Evolutionary conservation across 53 echinoderm and acorn worm species (phyloP), one percentile per base, ranked within the genome.

Genomic region (Luidia sarsii): DNA sequence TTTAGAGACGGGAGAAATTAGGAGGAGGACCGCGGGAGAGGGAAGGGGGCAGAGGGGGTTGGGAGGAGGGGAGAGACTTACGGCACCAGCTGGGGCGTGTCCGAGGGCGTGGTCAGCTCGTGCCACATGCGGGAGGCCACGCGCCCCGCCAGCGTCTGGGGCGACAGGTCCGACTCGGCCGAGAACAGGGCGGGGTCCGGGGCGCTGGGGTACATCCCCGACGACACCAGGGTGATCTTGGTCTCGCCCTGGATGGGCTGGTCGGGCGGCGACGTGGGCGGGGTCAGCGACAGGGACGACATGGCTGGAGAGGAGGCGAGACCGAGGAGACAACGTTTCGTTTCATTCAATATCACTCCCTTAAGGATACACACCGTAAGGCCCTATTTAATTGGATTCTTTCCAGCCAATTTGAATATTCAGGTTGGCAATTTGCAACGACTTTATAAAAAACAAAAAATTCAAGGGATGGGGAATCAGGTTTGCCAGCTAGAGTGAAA

Each of bases 241-340:
- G 81, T 60, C 38, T 85, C 85, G 13, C 85, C 85, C 37, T 64
- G 85, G 16, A 85, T 22, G 19, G 73, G 73, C 33, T 87, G 86
- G 59, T 92, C 92, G 24, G 87, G 92, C 36, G 95, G 95, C 16
- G 95, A 95, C 55, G 89, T 92, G 14, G 95, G 95, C 37, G 95
- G 92, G 23, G 95, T 80, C 50, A 80, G 35, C 29, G 70, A 66
- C 33, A 83, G 53, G 23, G 71, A 69, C 8, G 56, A 72, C 64
- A 70, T 68, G 43, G 79, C 80, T 80, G 16, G 10, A 7, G 14
- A 61, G 33, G 37, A n/a, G n/a, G n/a, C n/a, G n/a, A n/a, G n/a
- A n/a, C n/a, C n/a, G n/a, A n/a, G n/a, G n/a, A n/a, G n/a, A n/a
- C n/a, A n/a, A n/a, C n/a, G n/a, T n/a, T n/a, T n/a, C n/a, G n/a